Base-by-base conservation (phyloP, 2,888 invertebrate genomes). In the Tupiocoris notatus region DNA sequence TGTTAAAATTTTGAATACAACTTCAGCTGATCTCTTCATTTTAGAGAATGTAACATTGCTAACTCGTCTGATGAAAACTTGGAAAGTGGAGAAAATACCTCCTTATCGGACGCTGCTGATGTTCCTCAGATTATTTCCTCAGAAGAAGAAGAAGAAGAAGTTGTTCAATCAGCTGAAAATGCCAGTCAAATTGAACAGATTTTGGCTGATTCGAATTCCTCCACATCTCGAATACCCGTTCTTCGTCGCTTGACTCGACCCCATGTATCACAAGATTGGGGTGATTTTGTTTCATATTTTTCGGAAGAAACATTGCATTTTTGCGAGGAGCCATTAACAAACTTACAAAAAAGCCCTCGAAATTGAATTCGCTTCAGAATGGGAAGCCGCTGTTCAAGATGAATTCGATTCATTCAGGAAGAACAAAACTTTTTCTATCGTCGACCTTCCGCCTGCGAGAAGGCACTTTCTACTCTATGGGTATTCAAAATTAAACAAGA, bases 61-160 rank as follows among this genome's bases (percentile, higher is more conserved):
- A n/a, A n/a, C n/a, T n/a, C n/a, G n/a, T n/a, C n/a, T n/a, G n/a
- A n/a, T n/a, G n/a, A n/a, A n/a, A n/a, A n/a, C n/a, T n/a, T n/a
- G n/a, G n/a, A n/a, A n/a, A n/a, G n/a, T n/a, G n/a, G n/a, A n/a
- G n/a, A n/a, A n/a, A n/a, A n/a, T n/a, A n/a, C n/a, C n/a, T n/a
- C n/a, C n/a, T n/a, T n/a, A n/a, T n/a, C n/a, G n/a, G n/a, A n/a
- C n/a, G n/a, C 67, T 6, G 79, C 1, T 81, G 80, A 0, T 82
- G 81, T 81, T 77, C 79, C 39, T 20, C 64, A 54, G 16, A 81
- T 2, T 75, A 58, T 12, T 78, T 74, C 16, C 74, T 59, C 9
- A 12, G 17, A 17, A 2, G 2, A 2, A 6, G 18, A 2, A 1
- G 2, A 1, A 2, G 2, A 1, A 2, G 2, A 2, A 18, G 1